Conservation (phyloP, 37 sponge, comb jelly and placozoan genomes). For the Tethya wilhelma region DNA sequence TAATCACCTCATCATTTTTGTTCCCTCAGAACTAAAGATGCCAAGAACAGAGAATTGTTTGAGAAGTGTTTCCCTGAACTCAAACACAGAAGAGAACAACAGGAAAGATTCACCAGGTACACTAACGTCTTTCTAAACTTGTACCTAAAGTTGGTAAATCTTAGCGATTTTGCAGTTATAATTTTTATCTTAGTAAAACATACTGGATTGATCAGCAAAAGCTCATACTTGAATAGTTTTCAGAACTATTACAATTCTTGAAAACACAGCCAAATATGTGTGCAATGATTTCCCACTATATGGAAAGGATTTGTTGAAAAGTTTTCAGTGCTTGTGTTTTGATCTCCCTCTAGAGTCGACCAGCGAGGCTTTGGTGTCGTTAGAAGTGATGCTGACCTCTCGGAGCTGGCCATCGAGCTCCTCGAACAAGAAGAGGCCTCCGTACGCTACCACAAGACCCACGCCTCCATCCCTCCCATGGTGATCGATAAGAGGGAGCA, state of each 20-base stretch:
- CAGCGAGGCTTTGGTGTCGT: conserved; percentile 70
- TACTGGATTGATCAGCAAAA: no score
- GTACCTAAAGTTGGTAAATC: no score
- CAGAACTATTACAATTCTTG: no score
- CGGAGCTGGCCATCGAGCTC: conserved; percentile 69
- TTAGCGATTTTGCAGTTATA: no score
- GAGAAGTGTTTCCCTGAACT: conserved; percentile 83
- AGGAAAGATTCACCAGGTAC: conserved; percentile 72
- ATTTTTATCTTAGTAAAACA: no score
- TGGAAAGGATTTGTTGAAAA: no score
- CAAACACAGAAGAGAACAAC: conserved; percentile 61
- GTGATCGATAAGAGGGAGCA: conserved; percentile 51
- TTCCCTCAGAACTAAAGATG: conserved; percentile 47
- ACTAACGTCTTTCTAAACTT: no score
- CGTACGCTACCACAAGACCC: conserved; percentile 63
- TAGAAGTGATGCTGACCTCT: conserved; percentile 78
- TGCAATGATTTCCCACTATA: no score
- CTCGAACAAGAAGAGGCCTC: conserved; percentile 77
- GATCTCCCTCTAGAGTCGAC: conserved; percentile 36
- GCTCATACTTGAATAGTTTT: no score
- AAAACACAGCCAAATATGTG: no score
- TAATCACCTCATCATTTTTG: neutral
- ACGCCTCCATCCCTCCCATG: conserved; percentile 82
- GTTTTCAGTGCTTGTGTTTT: no score
- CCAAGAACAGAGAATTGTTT: conserved; percentile 77